phyloP scores from a whole-genome alignment of 2,113 vertebrate genomes.

The Gobio gobio region DNA sequence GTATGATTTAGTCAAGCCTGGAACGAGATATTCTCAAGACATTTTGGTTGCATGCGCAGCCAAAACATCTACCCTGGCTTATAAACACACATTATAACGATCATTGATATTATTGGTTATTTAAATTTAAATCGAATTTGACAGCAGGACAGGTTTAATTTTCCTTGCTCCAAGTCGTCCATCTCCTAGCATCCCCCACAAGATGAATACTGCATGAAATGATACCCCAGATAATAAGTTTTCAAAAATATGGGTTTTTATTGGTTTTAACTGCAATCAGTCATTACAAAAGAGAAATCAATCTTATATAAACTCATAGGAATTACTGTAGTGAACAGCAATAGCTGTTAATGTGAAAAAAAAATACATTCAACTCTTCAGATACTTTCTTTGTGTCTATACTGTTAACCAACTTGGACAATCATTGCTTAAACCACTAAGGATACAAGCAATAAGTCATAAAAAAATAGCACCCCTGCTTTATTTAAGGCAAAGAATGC shows the following conservation, averaged over 20 bases:
- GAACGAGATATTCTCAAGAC: neutral
- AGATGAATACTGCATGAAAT: neutral
- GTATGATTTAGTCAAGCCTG: neutral
- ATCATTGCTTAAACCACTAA: constrained; percentile 67
- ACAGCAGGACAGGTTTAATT: neutral
- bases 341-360: constrained; percentile 69
- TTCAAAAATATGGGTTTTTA: constrained; percentile 93
- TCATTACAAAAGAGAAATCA: constrained; percentile 88
- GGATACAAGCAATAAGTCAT: constrained; percentile 83
- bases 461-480: constrained; percentile 64
- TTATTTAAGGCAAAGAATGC: constrained; percentile 71
- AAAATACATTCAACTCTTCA: constrained; percentile 97
- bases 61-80: neutral
- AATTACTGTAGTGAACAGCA: constrained; percentile 95
- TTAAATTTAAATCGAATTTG: constrained; percentile 9
- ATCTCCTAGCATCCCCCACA: neutral
- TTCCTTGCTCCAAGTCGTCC: neutral
- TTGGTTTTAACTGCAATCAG: constrained; percentile 99
- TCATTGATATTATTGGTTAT: neutral
- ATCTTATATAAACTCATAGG: constrained; percentile 96
- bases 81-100: neutral
- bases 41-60: neutral
- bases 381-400: constrained; percentile 88
- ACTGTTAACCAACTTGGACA: constrained; percentile 76
- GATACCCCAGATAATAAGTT: constrained; percentile 49